A percentile compares a stretch with the other conserved stretches of the same genome.
Evolutionary conservation across 1,140 invertebrate genomes (phyloP).

Genomic region (Drosophila bocqueti): DNA sequence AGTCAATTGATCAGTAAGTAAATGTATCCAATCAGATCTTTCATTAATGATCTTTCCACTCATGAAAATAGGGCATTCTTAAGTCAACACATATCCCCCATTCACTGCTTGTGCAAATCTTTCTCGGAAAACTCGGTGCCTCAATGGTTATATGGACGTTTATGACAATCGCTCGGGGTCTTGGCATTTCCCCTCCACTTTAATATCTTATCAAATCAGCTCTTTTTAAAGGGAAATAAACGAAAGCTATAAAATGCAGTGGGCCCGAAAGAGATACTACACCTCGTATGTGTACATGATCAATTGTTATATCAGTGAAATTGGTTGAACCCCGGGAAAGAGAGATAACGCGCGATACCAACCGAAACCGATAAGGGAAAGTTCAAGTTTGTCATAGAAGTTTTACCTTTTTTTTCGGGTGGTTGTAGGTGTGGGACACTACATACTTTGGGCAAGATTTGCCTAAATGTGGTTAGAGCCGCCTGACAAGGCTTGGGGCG

Average conservation of each 20-base stretch:
- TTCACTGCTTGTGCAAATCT: slow-evolving; percentile 37
- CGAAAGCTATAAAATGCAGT: slow-evolving; percentile 30
- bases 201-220: slow-evolving; percentile 39
- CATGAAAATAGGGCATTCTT: slow-evolving; percentile 38
- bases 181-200: slow-evolving; percentile 36
- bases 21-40: not conserved
- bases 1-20: not conserved
- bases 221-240: slow-evolving; percentile 19
- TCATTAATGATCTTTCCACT: not conserved
- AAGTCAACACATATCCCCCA: slow-evolving; percentile 29
- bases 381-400: slow-evolving; percentile 53
- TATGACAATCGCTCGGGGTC: slow-evolving; percentile 17
- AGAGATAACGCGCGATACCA: slow-evolving; percentile 53
- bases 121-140: slow-evolving; percentile 27
- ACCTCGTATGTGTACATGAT: slow-evolving; percentile 33
- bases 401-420: not conserved
- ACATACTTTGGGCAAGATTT: slow-evolving; percentile 1
- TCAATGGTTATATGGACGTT: slow-evolving; percentile 40
- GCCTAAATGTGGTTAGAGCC: not conserved
- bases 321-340: slow-evolving; percentile 48
- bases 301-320: slow-evolving; percentile 51
- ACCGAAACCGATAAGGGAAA: slow-evolving; percentile 46
- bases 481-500: slow-evolving; percentile 22
- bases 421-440: slow-evolving; percentile 15
- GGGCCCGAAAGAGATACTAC: slow-evolving; percentile 9